Evolutionary conservation across 2,888 invertebrate genomes (phyloP).

Genomic region (Macrophya alboannulata): DNA sequence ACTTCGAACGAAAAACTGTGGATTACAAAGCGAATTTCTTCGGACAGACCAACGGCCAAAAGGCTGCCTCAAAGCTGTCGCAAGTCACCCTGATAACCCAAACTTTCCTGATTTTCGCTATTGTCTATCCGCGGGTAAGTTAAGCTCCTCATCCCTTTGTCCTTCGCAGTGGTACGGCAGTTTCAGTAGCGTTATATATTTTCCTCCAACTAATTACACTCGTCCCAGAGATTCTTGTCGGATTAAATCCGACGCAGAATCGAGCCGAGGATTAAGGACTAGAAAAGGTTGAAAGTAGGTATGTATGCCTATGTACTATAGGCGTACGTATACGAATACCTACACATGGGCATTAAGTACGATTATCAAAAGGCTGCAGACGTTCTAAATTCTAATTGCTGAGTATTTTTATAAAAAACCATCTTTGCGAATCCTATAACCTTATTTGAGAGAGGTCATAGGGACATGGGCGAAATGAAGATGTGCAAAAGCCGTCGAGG

Average conservation of each 20-base stretch:
- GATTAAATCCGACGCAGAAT: slow-evolving; percentile 48
- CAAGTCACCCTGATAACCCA: slow-evolving; percentile 40
- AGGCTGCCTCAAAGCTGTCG: slow-evolving; percentile 29
- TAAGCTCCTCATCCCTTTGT: slow-evolving; percentile 38
- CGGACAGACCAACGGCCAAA: slow-evolving; percentile 6
- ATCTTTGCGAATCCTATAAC: neutral
- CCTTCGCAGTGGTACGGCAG: neutral
- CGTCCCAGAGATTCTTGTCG: slow-evolving; percentile 45
- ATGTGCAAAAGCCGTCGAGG: slow-evolving; percentile 15
- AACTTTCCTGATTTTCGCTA: slow-evolving; percentile 53
- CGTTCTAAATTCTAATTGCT: neutral
- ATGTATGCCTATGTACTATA: neutral
- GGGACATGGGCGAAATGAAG: slow-evolving; percentile 12
- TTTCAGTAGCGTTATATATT: slow-evolving; percentile 27
- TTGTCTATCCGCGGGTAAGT: slow-evolving; percentile 46
- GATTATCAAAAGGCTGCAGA: neutral
- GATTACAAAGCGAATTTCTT: slow-evolving; percentile 39
- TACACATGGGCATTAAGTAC: neutral
- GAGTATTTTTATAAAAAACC: neutral
- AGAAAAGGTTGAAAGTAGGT: slow-evolving; percentile 12
- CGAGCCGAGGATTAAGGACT: slow-evolving; percentile 23
- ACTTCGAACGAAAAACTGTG: neutral
- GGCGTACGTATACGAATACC: neutral
- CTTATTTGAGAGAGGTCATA: slow-evolving; percentile 60
- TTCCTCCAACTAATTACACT: slow-evolving; percentile 52